A percentile compares a stretch with the other conserved stretches of the same genome.
phyloP scores from a whole-genome alignment of 2,113 vertebrate species.

The Bungarus multicinctus region DNA sequence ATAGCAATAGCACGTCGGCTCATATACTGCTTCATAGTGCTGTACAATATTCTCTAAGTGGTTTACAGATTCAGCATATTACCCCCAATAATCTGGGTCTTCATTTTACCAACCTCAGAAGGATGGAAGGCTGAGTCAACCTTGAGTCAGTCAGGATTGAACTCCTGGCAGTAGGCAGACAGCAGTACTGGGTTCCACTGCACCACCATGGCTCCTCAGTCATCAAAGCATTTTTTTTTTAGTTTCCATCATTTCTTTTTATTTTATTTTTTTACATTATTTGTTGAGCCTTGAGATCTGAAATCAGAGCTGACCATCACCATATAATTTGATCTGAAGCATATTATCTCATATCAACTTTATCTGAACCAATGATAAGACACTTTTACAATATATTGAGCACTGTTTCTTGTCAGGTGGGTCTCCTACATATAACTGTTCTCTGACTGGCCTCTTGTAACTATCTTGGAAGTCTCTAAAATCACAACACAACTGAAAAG shows the following conservation, averaged over 20 bases:
- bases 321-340: background rate
- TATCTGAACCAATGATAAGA: background rate
- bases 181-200: background rate
- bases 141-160: background rate
- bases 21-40: background rate
- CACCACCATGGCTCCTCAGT: background rate
- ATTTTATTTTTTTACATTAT: too few species aligned
- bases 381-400: background rate
- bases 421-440: background rate
- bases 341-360: background rate
- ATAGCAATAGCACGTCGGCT: background rate
- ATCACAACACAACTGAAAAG: background rate
- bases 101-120: background rate
- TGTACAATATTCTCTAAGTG: background rate
- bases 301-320: background rate
- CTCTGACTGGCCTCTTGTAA: background rate
- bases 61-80: background rate
- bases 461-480: background rate
- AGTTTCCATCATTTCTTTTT: background rate
- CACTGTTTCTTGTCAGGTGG: background rate
- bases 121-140: background rate
- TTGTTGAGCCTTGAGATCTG: background rate
- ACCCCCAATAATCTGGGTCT: background rate
- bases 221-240: background rate
- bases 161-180: background rate